Evolutionary conservation across 2,888 invertebrate genomes (phyloP).

Genomic region (Slavum lentiscoides): DNA sequence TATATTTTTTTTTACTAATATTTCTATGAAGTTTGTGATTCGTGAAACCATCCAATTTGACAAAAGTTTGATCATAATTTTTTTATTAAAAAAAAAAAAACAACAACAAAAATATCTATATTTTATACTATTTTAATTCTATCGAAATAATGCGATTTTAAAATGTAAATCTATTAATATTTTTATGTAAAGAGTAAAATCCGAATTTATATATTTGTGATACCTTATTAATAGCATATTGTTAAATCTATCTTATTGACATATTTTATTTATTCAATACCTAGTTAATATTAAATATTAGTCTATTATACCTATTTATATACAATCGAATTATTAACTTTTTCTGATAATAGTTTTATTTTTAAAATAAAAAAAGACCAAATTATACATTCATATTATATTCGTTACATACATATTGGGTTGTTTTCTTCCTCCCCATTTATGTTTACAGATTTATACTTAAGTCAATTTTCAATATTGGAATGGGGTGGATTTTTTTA

Average conservation of each 20-base stretch:
- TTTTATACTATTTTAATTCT: conserved; percentile 20
- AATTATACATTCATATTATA: background rate
- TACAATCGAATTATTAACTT: background rate
- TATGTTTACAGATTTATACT: conserved; percentile 36
- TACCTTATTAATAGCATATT: conserved; percentile 41
- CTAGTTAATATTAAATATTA: conserved; percentile 44
- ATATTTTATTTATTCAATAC: conserved; percentile 37
- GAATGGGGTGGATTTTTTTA: conserved; percentile 32
- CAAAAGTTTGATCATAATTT: conserved; percentile 29
- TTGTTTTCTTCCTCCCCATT: background rate
- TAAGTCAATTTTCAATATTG: conserved; percentile 45
- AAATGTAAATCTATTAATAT: conserved; percentile 16
- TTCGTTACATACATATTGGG: too few species aligned
- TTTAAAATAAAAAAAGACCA: conserved; percentile 5
- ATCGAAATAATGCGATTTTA: conserved; percentile 27
- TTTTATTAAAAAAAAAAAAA: background rate
- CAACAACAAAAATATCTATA: background rate
- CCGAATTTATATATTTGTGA: conserved; percentile 52
- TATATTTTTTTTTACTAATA: conserved; percentile 20
- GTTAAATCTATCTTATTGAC: conserved; percentile 38
- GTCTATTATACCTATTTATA: conserved; percentile 29
- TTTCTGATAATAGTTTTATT: conserved; percentile 13
- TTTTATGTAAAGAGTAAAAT: conserved; percentile 27
- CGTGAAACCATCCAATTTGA: conserved; percentile 21
- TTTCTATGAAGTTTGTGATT: conserved; percentile 34